Evolutionary conservation across 1,140 invertebrate genomes (phyloP), one percentile per base, ranked within the genome.

Genomic region (Penaeus chinensis): DNA sequence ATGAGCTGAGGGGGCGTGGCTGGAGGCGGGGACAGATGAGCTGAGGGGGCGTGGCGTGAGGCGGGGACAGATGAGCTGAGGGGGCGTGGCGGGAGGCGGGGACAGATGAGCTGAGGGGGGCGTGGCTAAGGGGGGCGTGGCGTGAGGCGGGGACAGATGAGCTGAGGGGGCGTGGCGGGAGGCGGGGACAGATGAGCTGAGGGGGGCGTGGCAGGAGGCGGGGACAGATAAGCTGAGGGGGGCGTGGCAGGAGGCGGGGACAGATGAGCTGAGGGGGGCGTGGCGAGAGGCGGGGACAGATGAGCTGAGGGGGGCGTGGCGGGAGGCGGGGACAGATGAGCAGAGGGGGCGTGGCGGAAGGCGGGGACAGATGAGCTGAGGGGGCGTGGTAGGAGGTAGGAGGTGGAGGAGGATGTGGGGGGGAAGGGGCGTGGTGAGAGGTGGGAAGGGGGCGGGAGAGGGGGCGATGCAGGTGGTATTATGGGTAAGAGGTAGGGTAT

Each of bases 81-180:
- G 20, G 65, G 24, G 24, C 20, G 65, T 22, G 65, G 24, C 20
- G 65, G 65, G 24, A 24, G 65, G 24, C 4, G 5, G 24, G 2
- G 3, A 66, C 19, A n/a, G n/a, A n/a, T 20, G n/a, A n/a, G n/a
- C 19, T 22, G 65, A 13, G 65, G 4, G 24, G 24, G 24, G 24
- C 5, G 65, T 22, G 65, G 65, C 2, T 20, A 7, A 7, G 2
- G 7, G 24, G 65, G 7, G 24, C 2, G 65, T 22, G 20, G 24
- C 20, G 24, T 2, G 65, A 3, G 24, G 20, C 5, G 11, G 65
- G 24, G 5, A 13, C 0, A 0, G 10, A 95, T 96, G 2, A 96
- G 96, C 91, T 96, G 96, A 92, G 97, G 96, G 11, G 97, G 93
- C 91, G 97, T 96, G 24, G 95, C 96, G 71, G 97, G 97, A 93